Percentiles rank a stretch among this genome's conserved stretches.
phyloP scores from a whole-genome alignment of 2,797 vertebrate genomes.

The Anguilla pacifica region DNA sequence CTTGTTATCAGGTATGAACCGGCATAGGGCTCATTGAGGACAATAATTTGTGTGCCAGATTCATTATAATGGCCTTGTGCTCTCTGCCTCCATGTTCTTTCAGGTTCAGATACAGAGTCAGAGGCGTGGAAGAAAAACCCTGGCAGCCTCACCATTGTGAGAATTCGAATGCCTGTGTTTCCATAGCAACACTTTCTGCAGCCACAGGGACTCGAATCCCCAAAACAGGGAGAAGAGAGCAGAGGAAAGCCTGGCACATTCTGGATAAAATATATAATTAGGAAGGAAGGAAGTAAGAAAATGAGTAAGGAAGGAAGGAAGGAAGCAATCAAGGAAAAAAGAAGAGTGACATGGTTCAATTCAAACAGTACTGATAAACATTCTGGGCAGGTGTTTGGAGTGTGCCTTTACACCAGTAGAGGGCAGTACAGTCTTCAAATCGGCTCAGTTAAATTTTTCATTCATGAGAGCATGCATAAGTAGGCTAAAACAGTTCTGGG shows the following conservation, averaged over 20 bases:
- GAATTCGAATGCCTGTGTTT: slow-evolving; percentile 49
- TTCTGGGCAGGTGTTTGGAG: neutral
- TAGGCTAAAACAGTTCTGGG: slow-evolving; percentile 10
- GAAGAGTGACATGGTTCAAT: neutral
- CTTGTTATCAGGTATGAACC: neutral
- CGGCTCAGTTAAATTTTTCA: neutral
- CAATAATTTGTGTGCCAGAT: neutral
- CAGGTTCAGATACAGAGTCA: neutral
- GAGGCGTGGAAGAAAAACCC: neutral
- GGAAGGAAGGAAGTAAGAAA: neutral
- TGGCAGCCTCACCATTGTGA: slow-evolving; percentile 14
- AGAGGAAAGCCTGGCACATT: neutral
- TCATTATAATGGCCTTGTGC: neutral
- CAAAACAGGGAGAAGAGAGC: neutral
- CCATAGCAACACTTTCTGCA: slow-evolving; percentile 60
- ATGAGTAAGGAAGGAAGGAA: neutral
- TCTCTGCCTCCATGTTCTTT: neutral
- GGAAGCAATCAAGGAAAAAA: neutral
- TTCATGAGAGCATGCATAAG: slow-evolving; percentile 6
- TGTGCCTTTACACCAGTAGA: neutral
- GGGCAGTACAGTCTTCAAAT: neutral
- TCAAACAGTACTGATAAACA: neutral
- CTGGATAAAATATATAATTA: neutral
- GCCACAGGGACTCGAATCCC: slow-evolving; percentile 13
- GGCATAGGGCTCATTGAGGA: neutral